phyloP scores from a whole-genome alignment of 2,113 vertebrate genomes.

The Gyps fulvus region DNA sequence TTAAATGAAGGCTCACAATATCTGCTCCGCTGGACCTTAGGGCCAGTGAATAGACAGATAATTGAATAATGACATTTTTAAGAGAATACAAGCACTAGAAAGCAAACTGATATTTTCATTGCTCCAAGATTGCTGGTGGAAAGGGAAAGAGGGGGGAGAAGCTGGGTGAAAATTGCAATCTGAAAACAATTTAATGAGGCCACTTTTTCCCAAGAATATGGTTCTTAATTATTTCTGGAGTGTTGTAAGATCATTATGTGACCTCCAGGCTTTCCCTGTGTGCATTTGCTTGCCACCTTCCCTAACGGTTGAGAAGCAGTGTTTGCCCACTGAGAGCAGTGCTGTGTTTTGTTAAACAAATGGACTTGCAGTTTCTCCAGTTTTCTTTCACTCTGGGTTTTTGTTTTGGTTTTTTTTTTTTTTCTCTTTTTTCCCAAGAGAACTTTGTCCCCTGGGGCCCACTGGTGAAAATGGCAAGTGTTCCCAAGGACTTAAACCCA shows the following conservation, averaged over 20 bases:
- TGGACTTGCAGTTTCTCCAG: background rate
- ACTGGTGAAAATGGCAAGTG: background rate
- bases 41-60: constrained; percentile 42
- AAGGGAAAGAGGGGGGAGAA: background rate
- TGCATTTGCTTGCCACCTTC: accelerated
- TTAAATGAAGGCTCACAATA: constrained; percentile 34
- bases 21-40: constrained; percentile 42
- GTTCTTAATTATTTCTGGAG: constrained; percentile 37
- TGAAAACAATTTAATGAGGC: constrained; percentile 22
- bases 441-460: background rate
- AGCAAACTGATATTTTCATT: constrained; percentile 33
- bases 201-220: background rate
- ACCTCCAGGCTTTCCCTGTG: background rate
- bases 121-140: background rate
- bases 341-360: background rate
- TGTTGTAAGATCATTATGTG: background rate
- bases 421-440: background rate
- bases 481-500: constrained; percentile 6
- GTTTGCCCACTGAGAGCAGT: background rate
- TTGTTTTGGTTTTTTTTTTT: background rate
- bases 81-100: constrained; percentile 30
- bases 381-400: background rate
- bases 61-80: constrained; percentile 64
- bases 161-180: constrained; percentile 1
- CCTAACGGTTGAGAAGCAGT: background rate